A percentile compares a stretch with the other conserved stretches of the same genome.
Evolutionary conservation across 2,797 vertebrate genomes (phyloP).

Genomic region (Enteromius thamalakanensis): DNA sequence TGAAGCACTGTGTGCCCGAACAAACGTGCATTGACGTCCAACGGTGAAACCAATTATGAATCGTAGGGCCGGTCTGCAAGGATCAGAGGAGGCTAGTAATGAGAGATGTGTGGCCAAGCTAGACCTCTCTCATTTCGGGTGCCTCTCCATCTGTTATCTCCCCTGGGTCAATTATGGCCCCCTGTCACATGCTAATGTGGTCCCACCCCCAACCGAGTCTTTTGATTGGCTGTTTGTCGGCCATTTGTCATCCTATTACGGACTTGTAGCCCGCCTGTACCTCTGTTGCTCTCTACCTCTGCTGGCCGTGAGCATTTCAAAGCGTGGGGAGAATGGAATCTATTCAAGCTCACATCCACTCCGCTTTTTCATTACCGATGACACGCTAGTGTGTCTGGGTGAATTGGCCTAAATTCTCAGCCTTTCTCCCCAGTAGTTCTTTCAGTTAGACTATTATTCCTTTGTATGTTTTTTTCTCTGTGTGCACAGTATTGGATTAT

Average conservation of each 20-base stretch:
- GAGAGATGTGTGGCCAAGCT: constrained; percentile 46
- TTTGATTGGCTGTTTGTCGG: constrained; percentile 49
- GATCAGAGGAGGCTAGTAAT: constrained; percentile 46
- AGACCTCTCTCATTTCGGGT: constrained; percentile 35
- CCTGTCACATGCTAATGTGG: constrained; percentile 46
- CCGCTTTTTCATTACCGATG: constrained; percentile 39
- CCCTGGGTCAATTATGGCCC: constrained; percentile 41
- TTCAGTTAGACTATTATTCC: constrained; percentile 37
- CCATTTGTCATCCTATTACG: constrained; percentile 50
- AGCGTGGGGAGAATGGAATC: constrained; percentile 35
- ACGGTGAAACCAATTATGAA: constrained; percentile 46
- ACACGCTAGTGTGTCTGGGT: constrained; percentile 38
- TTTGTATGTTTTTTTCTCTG: constrained; percentile 14
- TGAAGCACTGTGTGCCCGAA: constrained; percentile 28
- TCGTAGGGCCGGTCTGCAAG: constrained; percentile 20
- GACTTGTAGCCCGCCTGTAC: constrained; percentile 10
- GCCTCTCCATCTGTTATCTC: constrained; percentile 52
- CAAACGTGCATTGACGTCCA: constrained; percentile 37
- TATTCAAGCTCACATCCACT: constrained; percentile 45
- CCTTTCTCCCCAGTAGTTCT: constrained; percentile 14
- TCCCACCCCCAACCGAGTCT: constrained; percentile 34
- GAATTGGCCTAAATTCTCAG: constrained; percentile 38
- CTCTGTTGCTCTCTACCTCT: constrained; percentile 15
- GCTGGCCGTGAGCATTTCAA: constrained; percentile 28
- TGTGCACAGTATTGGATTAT: not conserved